Evolutionary conservation across 2,797 vertebrate species (phyloP), one percentile per base, ranked within the genome.

Genomic region (Octomys mimax): DNA sequence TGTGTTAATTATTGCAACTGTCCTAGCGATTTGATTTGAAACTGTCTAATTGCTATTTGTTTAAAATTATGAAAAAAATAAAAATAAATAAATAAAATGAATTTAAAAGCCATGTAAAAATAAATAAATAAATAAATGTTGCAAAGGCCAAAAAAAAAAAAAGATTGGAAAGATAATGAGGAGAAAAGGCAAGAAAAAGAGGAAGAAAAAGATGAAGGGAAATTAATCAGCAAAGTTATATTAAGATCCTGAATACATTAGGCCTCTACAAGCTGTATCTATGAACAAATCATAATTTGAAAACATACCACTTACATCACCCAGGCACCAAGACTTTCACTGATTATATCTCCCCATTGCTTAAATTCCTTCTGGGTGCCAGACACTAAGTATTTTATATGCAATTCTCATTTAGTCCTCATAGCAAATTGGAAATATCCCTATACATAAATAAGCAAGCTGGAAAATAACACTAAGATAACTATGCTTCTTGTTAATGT

Each of bases 371-470:
- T 57, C 93, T 61, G 19, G 75, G 33, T 84, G 10, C 42, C 24
- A 91, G 26, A n/a, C 52, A 91, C 54, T 71, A 92, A 90, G 52
- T 75, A 83, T 89, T 93, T 88, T 71, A 82, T 59, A 86, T 61
- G 81, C 66, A 96, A 59, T 85, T 92, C 42, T 90, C 39, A 75
- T 14, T 73, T 82, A 85, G 1, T 93, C 64, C 70, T 89, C 70
- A 87, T 1, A 93, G n/a, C n/a, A 92, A 93, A 21, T 42, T 87
- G 22, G 36, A 89, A 77, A 64, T 89, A 91, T 52, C 62, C 16
- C 16, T 73, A 57, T 62, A 83, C 64, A 46, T 28, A 12, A 84
- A 70, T 28, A 33, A 90, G 64, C 92, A 94, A 90, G 24, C 42
- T 77, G 26, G 66, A 93, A 91, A 66, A 28, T 39, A 89, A 95